Conservation (phyloP, 1,140 invertebrate genomes). For the Pseudomyrmex flavicornis region DNA sequence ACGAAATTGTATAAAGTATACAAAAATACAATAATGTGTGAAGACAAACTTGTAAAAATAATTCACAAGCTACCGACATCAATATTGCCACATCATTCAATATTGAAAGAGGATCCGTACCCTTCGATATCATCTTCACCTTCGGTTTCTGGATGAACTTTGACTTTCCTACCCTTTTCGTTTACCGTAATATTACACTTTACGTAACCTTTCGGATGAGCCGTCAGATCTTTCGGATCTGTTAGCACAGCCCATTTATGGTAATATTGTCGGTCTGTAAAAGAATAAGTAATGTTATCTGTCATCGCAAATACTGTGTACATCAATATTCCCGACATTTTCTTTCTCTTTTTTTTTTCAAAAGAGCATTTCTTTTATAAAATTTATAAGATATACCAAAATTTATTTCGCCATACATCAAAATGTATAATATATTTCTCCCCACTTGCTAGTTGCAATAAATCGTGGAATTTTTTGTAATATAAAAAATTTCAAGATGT, state of each 20-base stretch:
- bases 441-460: neutral
- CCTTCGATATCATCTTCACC: constrained; percentile 91
- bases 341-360: neutral
- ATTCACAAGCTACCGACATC: neutral
- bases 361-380: neutral
- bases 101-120: constrained; percentile 80
- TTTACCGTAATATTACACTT: constrained; percentile 91
- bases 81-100: neutral
- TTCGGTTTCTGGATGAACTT: constrained; percentile 86
- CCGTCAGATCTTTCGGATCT: constrained; percentile 88
- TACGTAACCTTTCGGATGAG: constrained; percentile 90
- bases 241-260: constrained; percentile 93
- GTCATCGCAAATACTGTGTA: neutral
- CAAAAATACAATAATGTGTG: too few species aligned
- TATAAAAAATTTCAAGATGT: constrained; percentile 25
- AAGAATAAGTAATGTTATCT: neutral
- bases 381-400: neutral
- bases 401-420: neutral
- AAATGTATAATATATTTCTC: neutral
- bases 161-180: constrained; percentile 88
- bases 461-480: neutral
- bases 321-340: neutral
- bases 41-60: too few species aligned
- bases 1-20: too few species aligned
- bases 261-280: constrained; percentile 90